A percentile compares a stretch with the other conserved stretches of the same genome.
Conservation (phyloP, 2,113 vertebrate species). For the Grus americana region DNA sequence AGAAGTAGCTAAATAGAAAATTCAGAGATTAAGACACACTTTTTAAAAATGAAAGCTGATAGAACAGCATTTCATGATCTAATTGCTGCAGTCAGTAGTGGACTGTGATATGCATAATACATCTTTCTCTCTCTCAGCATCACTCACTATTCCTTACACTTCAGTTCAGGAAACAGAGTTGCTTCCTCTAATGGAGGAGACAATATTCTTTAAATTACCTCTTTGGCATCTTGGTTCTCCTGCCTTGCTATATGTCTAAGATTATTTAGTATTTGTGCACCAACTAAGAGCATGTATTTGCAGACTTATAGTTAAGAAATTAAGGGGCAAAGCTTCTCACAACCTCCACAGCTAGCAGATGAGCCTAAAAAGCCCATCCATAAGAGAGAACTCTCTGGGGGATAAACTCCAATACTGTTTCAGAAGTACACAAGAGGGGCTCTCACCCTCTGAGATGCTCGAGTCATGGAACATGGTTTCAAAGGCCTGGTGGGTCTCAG, state of each 20-base stretch:
- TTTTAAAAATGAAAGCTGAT: neutral
- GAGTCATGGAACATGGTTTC: constrained; percentile 99
- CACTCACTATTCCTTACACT: neutral
- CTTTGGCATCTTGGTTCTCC: neutral
- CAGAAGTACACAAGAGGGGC: neutral
- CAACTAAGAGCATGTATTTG: neutral
- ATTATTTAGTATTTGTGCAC: neutral
- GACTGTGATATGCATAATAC: neutral
- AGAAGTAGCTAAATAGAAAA: constrained; percentile 11
- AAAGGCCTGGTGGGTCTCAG: constrained; percentile 97
- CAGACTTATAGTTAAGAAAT: neutral
- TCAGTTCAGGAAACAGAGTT: neutral
- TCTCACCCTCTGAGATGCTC: constrained; percentile 95
- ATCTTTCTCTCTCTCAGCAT: neutral
- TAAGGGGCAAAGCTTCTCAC: neutral
- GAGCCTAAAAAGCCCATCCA: neutral
- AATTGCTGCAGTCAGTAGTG: neutral
- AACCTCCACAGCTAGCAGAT: neutral
- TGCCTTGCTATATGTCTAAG: neutral
- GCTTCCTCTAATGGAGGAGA: neutral
- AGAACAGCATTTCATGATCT: neutral
- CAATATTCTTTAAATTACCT: neutral
- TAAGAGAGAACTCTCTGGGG: neutral
- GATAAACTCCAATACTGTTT: neutral
- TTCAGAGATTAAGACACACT: neutral